Evolutionary conservation across 1,140 invertebrate genomes (phyloP), one percentile per base, ranked within the genome.

Genomic region (Spodoptera frugiperda): DNA sequence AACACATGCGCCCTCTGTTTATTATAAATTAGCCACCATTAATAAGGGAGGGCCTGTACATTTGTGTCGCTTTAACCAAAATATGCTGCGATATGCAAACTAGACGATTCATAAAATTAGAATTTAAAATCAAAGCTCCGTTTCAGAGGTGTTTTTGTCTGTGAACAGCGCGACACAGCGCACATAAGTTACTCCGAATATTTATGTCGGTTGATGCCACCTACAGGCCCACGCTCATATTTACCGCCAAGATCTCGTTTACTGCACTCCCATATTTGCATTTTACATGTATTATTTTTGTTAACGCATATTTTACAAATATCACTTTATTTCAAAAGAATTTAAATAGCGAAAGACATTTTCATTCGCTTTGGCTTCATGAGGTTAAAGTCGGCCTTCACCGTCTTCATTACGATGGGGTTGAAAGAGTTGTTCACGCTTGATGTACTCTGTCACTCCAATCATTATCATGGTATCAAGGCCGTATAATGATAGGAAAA

Each of bases 91-190:
- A 91, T 93, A 93, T 93, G 91, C 87, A 91, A 93, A 91, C 81
- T 78, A 86, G 79, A 85, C 85, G 83, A 89, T 88, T 91, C 87
- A 88, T 91, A 90, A 91, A 93, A 93, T 92, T 93, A 89, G 89
- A 93, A 91, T 93, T 93, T 93, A 89, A 92, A 93, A 92, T 93
- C 89, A 92, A 88, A 90, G 84, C 87, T 87, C 89, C 83, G 84
- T 85, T 90, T 82, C 85, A 78, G 89, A 86, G 85, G 87, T 91
- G 91, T 92, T 93, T 93, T 93, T 93, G 89, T 90, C 82, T 85
- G 82, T 80, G 80, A 78, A 81, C 82, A 76, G 78, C 84, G 85
- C 85, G 84, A 83, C 84, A 87, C 71, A 44, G 80, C 81, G 85
- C 87, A 85, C 84, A 89, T 91, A 88, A 89, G 87, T 90, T 89